These are phyloP conservation scores for Hypotaenidia okinawae DNA, from an alignment of 2,797 vertebrate genomes.

Conservation along the genomic window DNA sequence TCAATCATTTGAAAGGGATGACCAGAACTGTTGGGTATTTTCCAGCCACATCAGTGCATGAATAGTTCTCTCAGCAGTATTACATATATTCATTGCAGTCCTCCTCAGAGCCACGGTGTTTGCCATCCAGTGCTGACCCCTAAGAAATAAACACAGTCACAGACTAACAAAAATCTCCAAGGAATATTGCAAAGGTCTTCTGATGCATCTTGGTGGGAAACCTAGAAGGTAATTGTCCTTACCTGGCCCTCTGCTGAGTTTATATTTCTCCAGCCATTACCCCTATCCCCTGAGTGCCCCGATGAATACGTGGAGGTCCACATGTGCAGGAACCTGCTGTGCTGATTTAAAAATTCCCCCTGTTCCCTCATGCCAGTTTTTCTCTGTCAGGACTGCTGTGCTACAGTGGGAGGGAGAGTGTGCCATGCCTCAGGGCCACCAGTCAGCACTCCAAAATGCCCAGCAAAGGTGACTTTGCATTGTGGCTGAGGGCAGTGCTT, in stretches of 20 bases:
- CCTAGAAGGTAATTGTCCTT: background rate
- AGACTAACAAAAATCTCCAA: background rate
- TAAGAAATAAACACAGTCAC: background rate
- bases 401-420: accelerated
- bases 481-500: background rate
- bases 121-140: background rate
- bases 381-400: background rate
- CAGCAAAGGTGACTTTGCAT: background rate
- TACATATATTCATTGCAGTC: background rate
- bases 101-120: background rate
- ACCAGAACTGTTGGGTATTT: background rate
- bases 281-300: background rate
- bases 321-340: background rate
- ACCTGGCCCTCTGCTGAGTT: background rate
- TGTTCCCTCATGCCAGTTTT: background rate
- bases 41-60: background rate
- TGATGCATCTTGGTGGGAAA: background rate
- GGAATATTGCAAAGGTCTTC: background rate
- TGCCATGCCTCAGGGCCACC: accelerated
- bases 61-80: background rate
- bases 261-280: background rate
- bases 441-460: background rate
- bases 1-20: background rate
- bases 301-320: background rate
- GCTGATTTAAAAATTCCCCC: background rate